phyloP scores from a whole-genome alignment of 2,113 vertebrate species.

The Xiphias gladius region DNA sequence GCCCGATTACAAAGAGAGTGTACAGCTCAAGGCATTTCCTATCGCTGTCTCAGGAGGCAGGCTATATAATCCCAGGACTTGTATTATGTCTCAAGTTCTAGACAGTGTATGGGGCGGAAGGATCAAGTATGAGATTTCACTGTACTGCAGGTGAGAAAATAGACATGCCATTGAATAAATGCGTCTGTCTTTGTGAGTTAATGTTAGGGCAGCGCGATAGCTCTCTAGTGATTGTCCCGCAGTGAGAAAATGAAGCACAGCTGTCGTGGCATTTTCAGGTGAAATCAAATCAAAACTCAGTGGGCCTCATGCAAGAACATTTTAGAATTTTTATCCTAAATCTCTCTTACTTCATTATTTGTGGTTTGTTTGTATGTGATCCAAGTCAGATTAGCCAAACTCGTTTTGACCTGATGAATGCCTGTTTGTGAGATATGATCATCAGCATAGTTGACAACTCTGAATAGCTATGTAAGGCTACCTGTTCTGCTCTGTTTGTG shows the following conservation, averaged over 20 bases:
- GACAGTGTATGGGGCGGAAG: slow-evolving; percentile 43
- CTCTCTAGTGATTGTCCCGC: not conserved
- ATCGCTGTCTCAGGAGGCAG: slow-evolving; percentile 70
- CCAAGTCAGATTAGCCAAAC: not conserved
- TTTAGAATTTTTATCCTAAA: not conserved
- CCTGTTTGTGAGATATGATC: not conserved
- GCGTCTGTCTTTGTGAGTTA: slow-evolving; percentile 38
- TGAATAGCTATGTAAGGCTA: not conserved
- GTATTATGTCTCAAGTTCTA: slow-evolving; percentile 53
- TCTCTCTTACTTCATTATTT: not conserved
- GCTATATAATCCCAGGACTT: slow-evolving; percentile 45
- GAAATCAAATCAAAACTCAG: slow-evolving; percentile 42
- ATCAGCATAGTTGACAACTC: not conserved
- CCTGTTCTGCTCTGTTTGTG: not conserved
- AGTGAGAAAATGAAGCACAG: slow-evolving; percentile 59
- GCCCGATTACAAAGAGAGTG: slow-evolving; percentile 83
- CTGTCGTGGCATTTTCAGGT: slow-evolving; percentile 41
- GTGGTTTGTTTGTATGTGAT: not conserved
- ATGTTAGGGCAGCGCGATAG: not conserved
- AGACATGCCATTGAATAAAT: slow-evolving; percentile 27
- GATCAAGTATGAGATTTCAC: slow-evolving; percentile 46
- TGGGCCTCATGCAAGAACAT: not conserved
- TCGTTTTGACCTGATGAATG: not conserved
- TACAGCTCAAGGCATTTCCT: slow-evolving; percentile 83
- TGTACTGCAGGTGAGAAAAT: slow-evolving; percentile 44